These are phyloP conservation scores for Rhinichthys klamathensis DNA, from an alignment of 2,113 vertebrate genomes.

Conservation along the genomic window DNA sequence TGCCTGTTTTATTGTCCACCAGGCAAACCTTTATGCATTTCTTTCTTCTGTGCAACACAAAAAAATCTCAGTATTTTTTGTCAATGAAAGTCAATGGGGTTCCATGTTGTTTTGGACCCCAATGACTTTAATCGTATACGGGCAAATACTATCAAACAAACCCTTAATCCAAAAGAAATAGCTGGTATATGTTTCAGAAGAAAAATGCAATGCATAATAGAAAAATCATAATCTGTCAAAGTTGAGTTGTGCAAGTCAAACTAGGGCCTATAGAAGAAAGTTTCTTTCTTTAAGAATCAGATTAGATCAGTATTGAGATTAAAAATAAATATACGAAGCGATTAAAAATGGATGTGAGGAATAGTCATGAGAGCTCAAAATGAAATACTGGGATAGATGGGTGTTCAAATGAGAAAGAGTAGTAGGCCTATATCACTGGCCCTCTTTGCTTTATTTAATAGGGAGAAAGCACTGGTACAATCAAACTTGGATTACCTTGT, in stretches of 20 bases:
- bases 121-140: neutral
- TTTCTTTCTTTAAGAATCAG: neutral
- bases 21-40: neutral
- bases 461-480: neutral
- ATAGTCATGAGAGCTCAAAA: neutral
- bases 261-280: neutral
- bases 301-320: neutral
- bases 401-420: neutral
- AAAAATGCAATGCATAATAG: neutral
- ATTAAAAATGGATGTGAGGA: neutral
- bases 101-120: neutral
- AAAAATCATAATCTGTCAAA: too few relatives aligned
- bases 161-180: neutral
- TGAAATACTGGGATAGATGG: neutral
- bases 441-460: constrained; percentile 3
- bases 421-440: neutral
- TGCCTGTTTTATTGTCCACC: neutral
- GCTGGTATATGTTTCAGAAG: too few relatives aligned
- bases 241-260: neutral
- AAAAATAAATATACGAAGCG: neutral
- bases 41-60: neutral
- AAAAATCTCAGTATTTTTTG: neutral
- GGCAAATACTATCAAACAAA: neutral
- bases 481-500: constrained; percentile 8
- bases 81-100: neutral